These are phyloP conservation scores for Drosophila barbarae DNA, from an alignment of 2,888 invertebrate genomes.

Conservation along the genomic window DNA sequence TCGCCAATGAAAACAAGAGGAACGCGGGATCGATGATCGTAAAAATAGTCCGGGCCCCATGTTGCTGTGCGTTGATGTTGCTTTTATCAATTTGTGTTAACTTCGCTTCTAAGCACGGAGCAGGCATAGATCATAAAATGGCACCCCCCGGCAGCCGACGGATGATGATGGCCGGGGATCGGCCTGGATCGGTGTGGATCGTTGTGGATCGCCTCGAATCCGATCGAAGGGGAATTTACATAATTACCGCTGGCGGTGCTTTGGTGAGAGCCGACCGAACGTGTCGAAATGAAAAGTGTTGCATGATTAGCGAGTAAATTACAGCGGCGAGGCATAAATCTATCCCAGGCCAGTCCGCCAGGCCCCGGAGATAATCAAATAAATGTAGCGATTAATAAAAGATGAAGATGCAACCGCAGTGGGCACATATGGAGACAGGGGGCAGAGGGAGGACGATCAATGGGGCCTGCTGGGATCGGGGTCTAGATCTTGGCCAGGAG, in stretches of 20 bases:
- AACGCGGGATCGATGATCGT: conserved; percentile 52
- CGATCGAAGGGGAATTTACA: conserved; percentile 61
- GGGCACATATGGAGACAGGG: background rate
- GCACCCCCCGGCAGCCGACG: conserved; percentile 50
- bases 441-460: conserved; percentile 35
- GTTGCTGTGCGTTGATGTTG: conserved; percentile 32
- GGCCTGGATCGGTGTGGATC: conserved; percentile 1
- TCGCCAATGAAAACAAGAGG: conserved; percentile 61
- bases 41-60: conserved; percentile 54
- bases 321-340: conserved; percentile 66
- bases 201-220: conserved; percentile 10
- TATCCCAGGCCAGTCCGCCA: conserved; percentile 28
- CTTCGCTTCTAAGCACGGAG: conserved; percentile 63
- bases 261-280: conserved; percentile 65
- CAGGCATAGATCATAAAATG: conserved; percentile 69
- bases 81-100: conserved; percentile 70
- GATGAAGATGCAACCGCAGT: conserved; percentile 65
- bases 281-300: conserved; percentile 77
- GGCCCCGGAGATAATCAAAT: conserved; percentile 67
- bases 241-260: conserved; percentile 71
- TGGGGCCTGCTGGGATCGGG: conserved; percentile 26
- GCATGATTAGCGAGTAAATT: conserved; percentile 77
- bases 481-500: conserved; percentile 32
- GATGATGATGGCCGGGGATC: conserved; percentile 11
- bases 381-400: conserved; percentile 72